A percentile compares a stretch with the other conserved stretches of the same genome.
Conservation (phyloP, 2,797 vertebrate species). For the Adelosebastes latens region DNA sequence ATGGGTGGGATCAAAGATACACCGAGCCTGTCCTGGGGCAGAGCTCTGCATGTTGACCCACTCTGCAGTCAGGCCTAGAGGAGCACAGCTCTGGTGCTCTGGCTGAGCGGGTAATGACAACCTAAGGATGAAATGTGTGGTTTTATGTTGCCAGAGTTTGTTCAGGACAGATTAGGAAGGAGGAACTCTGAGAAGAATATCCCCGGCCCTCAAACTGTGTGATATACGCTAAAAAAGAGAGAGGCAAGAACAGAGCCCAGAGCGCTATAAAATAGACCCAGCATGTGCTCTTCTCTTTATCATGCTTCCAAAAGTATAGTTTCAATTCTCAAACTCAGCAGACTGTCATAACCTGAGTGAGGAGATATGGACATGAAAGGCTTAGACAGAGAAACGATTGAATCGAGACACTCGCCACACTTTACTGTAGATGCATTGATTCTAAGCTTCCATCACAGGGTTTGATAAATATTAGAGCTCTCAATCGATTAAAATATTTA, state of each 20-base stretch:
- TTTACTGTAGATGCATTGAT: conserved; percentile 13
- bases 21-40: conserved; percentile 21
- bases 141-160: conserved; percentile 26
- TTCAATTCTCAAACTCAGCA: conserved; percentile 8
- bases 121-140: conserved; percentile 19
- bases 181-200: conserved; percentile 9
- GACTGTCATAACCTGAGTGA: conserved; percentile 25
- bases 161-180: conserved; percentile 29
- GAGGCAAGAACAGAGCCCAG: conserved; percentile 20
- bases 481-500: no score
- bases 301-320: conserved; percentile 7
- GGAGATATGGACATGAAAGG: conserved; percentile 42
- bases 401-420: neutral
- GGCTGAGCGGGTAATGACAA: conserved; percentile 14
- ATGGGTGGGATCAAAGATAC: conserved; percentile 40
- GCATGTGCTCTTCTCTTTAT: conserved; percentile 33
- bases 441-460: conserved; percentile 15
- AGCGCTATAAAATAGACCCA: conserved; percentile 12
- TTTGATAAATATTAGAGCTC: neutral
- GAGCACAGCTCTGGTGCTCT: conserved; percentile 11
- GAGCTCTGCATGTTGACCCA: conserved; percentile 24
- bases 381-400: neutral
- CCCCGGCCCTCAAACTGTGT: neutral
- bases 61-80: conserved; percentile 16
- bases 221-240: conserved; percentile 1